Evolutionary conservation across 2,888 invertebrate species (phyloP), one percentile per base, ranked within the genome.

Genomic region (Leucophora obtusa): DNA sequence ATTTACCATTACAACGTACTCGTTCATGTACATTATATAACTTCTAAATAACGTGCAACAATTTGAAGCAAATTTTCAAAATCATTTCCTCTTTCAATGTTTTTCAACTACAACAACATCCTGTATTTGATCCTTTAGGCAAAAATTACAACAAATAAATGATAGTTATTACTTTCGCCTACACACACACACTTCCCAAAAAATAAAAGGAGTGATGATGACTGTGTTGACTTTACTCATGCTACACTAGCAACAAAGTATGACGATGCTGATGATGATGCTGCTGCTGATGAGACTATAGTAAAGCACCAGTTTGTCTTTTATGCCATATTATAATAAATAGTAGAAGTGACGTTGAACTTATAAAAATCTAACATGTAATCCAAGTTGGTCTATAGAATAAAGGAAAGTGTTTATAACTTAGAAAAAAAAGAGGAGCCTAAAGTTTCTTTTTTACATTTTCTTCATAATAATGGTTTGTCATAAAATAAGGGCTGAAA

Each of bases 11-110:
- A 11, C 38, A 38, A 11, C 14, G 38, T 38, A 38, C n/a, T 18
- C 24, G 17, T 24, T 5, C 28, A 54, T n/a, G 21, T 47, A 56
- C 38, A 50, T 28, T 28, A 7, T 28, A 28, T 28, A 7, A 63
- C 35, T 47, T 35, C 33, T 51, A 58, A 47, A 43, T 70, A 60
- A 65, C 54, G 65, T 71, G 70, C 53, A 77, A 60, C 60, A 68
- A 78, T 72, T 66, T 71, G 33, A 66, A 56, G 38, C 66, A 68
- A 62, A 62, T 78, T 54, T 62, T 24, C 56, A 56, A 62, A 68
- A 47, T 68, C 56, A 72, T 72, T 72, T 72, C 66, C 62, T 54
- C 3, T 10, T 43, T 47, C n/a, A 11, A 24, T 60, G 1, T 69
- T 33, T 47, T 1, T 24, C 35, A 54, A 56, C 17, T 38, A 63